phyloP scores from a whole-genome alignment of 2,113 vertebrate species.

The Thymallus thymallus region DNA sequence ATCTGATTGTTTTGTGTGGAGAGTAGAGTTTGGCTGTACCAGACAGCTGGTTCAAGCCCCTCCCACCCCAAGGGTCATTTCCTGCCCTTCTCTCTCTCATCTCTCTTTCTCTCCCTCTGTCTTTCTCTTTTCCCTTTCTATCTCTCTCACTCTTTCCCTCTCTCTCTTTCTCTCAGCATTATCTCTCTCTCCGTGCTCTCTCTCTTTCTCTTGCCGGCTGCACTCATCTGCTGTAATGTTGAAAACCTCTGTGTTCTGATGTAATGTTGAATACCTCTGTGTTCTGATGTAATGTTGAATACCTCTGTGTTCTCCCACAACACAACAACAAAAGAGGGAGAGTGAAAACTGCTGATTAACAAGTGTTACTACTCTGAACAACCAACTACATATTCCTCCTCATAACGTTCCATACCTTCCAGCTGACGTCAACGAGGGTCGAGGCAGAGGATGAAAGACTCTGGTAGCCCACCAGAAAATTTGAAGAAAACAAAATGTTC shows the following conservation, averaged over 20 bases:
- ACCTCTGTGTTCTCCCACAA: background rate
- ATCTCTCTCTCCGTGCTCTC: background rate
- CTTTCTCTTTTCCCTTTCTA: background rate
- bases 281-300: background rate
- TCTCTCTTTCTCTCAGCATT: background rate
- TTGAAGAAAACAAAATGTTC: too few species aligned
- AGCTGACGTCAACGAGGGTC: background rate
- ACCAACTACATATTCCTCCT: background rate
- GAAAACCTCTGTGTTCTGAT: too few species aligned
- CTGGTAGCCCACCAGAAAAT: background rate
- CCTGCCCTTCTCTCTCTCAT: background rate
- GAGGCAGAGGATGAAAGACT: background rate
- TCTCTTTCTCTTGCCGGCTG: background rate
- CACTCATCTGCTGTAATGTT: too few species aligned
- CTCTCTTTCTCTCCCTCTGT: background rate
- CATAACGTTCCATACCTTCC: constrained; percentile 1
- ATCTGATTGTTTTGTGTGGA: background rate
- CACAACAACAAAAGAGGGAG: background rate
- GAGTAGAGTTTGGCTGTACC: background rate
- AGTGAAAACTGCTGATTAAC: background rate
- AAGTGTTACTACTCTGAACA: background rate
- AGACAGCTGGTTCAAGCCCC: constrained; percentile 1
- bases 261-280: too few species aligned
- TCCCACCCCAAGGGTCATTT: background rate
- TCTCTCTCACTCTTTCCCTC: background rate